Conservation (phyloP, 2,113 vertebrate genomes). For the Dissostichus mawsoni region DNA sequence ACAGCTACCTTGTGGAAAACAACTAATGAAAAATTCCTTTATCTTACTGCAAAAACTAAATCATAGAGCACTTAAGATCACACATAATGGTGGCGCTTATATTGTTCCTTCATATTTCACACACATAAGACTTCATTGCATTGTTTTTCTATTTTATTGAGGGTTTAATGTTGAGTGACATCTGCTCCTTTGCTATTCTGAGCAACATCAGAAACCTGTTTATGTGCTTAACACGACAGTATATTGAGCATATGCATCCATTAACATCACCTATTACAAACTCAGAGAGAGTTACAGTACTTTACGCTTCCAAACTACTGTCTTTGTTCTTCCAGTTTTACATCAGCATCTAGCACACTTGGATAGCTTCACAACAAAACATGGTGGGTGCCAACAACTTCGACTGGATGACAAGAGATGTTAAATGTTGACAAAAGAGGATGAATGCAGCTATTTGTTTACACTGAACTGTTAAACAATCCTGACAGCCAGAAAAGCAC, state of each 20-base stretch:
- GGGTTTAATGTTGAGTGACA: background rate
- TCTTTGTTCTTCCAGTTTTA: background rate
- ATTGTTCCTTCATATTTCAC: constrained; percentile 36
- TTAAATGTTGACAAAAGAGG: constrained; percentile 36
- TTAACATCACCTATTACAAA: background rate
- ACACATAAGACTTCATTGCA: background rate
- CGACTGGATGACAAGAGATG: constrained; percentile 32
- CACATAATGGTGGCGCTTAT: constrained; percentile 24
- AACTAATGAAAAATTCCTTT: constrained; percentile 45
- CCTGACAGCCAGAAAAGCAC: constrained; percentile 41
- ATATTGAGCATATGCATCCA: constrained; percentile 14
- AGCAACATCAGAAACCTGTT: background rate
- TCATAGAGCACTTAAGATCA: constrained; percentile 41
- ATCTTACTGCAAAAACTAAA: constrained; percentile 55
- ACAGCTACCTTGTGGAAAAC: constrained; percentile 62
- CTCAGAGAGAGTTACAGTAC: background rate
- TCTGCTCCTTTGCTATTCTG: background rate
- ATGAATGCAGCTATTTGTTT: constrained; percentile 25
- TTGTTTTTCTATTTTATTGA: background rate
- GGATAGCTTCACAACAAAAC: background rate
- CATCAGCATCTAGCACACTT: background rate
- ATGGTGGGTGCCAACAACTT: constrained; percentile 36
- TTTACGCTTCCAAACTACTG: background rate
- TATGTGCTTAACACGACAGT: constrained; percentile 16
- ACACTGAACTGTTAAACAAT: constrained; percentile 38